These are phyloP conservation scores for Cryptoblepharus egeriae DNA, from an alignment of 2,797 vertebrate genomes.

Conservation along the genomic window DNA sequence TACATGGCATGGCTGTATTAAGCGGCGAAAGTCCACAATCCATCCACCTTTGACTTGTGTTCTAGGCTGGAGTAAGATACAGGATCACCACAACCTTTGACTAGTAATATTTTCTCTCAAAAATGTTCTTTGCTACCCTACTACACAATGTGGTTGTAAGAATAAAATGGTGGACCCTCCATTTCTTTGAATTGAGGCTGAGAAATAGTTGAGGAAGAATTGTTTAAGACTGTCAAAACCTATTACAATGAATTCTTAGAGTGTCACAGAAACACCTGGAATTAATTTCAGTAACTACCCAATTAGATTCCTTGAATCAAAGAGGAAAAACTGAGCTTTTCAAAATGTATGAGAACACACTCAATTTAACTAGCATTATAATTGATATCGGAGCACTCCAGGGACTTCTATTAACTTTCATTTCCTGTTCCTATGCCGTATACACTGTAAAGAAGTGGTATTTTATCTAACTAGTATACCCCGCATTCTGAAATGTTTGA, in stretches of 20 bases:
- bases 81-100: too few species aligned
- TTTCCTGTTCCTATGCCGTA: constrained; percentile 47
- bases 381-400: constrained; percentile 21
- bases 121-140: too few species aligned
- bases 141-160: too few species aligned
- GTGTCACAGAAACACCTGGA: constrained; percentile 28
- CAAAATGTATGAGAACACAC: constrained; percentile 41
- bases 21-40: too few species aligned
- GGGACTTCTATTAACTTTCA: constrained; percentile 52
- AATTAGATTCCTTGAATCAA: constrained; percentile 58
- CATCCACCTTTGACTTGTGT: too few species aligned
- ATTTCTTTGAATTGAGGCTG: too few species aligned
- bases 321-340: constrained; percentile 56
- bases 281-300: constrained; percentile 59
- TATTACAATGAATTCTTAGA: constrained; percentile 3
- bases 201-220: background rate
- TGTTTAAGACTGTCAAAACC: background rate
- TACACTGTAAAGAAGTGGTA: background rate
- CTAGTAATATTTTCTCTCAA: too few species aligned
- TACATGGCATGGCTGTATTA: too few species aligned
- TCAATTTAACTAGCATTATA: constrained; percentile 21
- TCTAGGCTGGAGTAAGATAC: too few species aligned
- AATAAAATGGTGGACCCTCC: too few species aligned
- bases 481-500: constrained; percentile 20
- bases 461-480: constrained; percentile 35